Evolutionary conservation across 2,888 invertebrate genomes (phyloP).

Genomic region (Metalampra italica): DNA sequence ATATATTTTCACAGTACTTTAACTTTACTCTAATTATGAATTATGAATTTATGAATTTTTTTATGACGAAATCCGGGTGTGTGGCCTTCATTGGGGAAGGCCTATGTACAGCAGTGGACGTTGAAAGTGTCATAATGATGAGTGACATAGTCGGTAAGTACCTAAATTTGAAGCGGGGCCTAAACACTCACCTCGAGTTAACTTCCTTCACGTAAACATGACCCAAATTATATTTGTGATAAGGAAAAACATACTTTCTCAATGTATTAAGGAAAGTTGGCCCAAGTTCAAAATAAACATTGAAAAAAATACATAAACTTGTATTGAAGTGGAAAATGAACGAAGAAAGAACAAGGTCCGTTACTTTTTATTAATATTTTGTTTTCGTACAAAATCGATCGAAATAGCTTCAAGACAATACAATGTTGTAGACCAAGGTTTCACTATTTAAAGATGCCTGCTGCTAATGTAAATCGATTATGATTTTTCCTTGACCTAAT

Average conservation of each 20-base stretch:
- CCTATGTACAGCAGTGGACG: too few relatives aligned
- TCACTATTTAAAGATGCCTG: not conserved
- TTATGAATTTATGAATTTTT: too few relatives aligned
- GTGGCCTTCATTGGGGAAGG: too few relatives aligned
- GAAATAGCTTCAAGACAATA: not conserved
- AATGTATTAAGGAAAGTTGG: slow-evolving; percentile 32
- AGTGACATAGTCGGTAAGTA: not conserved
- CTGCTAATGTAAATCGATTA: not conserved
- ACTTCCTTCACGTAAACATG: slow-evolving; percentile 9
- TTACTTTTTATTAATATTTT: not conserved
- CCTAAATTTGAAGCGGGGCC: not conserved
- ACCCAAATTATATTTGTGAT: slow-evolving; percentile 22
- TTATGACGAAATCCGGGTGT: too few relatives aligned
- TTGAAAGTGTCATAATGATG: not conserved
- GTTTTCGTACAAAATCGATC: not conserved
- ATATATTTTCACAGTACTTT: too few relatives aligned
- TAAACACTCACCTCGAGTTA: slow-evolving; percentile 17
- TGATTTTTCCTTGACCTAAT: not conserved
- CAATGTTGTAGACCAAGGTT: not conserved
- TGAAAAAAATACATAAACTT: slow-evolving; percentile 16
- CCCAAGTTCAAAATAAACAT: slow-evolving; percentile 39
- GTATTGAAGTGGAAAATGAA: slow-evolving; percentile 4
- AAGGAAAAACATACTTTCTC: slow-evolving; percentile 26
- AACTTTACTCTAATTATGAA: too few relatives aligned
- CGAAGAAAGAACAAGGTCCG: not conserved